Percentiles rank a stretch among this genome's conserved stretches.
These are phyloP conservation scores for Natrix natrix DNA, from an alignment of 2,797 vertebrate species.

Conservation along the genomic window DNA sequence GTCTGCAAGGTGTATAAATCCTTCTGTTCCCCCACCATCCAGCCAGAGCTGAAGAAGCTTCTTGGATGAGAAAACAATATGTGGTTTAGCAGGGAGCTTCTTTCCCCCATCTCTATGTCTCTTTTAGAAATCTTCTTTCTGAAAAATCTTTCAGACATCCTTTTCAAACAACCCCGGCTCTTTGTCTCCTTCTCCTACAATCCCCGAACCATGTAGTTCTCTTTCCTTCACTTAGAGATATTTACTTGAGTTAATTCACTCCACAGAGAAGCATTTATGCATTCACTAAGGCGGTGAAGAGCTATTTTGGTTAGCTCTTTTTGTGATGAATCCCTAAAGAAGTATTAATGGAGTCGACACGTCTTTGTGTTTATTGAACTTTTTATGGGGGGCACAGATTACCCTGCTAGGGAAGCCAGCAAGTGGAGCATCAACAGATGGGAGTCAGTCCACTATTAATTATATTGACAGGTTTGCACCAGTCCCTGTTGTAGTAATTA, in stretches of 20 bases:
- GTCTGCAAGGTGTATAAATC: no score
- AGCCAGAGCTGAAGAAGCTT: no score
- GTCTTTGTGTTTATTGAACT: background rate
- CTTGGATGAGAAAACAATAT: no score
- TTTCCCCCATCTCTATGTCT: no score
- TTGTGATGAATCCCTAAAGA: constrained; percentile 2
- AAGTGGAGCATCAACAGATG: constrained; percentile 25
- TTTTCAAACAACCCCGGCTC: background rate
- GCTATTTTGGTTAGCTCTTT: background rate
- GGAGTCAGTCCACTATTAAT: constrained; percentile 24
- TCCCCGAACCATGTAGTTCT: background rate
- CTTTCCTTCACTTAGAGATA: background rate
- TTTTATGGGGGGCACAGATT: constrained; percentile 19
- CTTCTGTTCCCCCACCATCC: no score
- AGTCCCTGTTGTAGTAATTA: constrained; percentile 2
- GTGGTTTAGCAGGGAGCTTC: no score
- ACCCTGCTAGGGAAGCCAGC: background rate
- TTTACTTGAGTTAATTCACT: background rate
- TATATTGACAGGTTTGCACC: constrained; percentile 29
- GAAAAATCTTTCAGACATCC: no score
- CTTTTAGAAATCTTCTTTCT: no score
- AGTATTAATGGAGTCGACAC: background rate
- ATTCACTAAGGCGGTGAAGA: background rate
- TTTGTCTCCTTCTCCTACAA: background rate
- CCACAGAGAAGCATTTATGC: background rate